Evolutionary conservation across 2,797 vertebrate genomes (phyloP).

Genomic region (Triplophysa yarkandensis): DNA sequence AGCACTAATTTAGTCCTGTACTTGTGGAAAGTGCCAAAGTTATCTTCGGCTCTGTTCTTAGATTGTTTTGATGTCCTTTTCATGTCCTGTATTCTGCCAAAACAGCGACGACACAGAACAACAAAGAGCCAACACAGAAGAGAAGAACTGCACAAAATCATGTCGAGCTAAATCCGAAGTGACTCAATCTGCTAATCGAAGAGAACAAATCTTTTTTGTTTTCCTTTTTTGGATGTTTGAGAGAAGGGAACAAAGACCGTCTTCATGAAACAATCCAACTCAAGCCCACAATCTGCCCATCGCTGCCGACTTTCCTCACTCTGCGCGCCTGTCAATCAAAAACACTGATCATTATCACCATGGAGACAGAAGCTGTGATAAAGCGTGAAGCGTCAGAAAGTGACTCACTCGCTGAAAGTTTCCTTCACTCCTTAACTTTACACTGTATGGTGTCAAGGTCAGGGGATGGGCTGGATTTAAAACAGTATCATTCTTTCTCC

Average conservation of each 20-base stretch:
- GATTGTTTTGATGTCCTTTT: not conserved
- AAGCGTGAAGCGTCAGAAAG: slow-evolving; percentile 25
- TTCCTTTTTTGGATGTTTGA: slow-evolving; percentile 26
- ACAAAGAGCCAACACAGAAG: slow-evolving; percentile 22
- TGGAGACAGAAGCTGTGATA: slow-evolving; percentile 39
- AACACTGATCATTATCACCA: slow-evolving; percentile 39
- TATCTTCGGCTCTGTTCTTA: slow-evolving; percentile 1
- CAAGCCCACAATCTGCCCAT: slow-evolving; percentile 53
- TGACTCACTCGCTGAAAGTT: slow-evolving; percentile 23
- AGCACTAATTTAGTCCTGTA: not conserved
- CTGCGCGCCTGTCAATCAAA: slow-evolving; percentile 49
- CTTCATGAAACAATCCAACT: slow-evolving; percentile 48
- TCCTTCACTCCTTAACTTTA: slow-evolving; percentile 8
- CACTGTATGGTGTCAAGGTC: slow-evolving; percentile 27
- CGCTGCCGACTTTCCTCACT: slow-evolving; percentile 36
- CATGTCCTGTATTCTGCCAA: slow-evolving; percentile 1
- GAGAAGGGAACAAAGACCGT: slow-evolving; percentile 31
- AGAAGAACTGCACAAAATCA: slow-evolving; percentile 14
- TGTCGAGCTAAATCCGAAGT: slow-evolving; percentile 34
- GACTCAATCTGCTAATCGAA: slow-evolving; percentile 41
- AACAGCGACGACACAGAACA: not conserved
- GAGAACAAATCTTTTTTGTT: slow-evolving; percentile 45
- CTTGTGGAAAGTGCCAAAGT: not conserved
- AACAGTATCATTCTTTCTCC: slow-evolving; percentile 31
- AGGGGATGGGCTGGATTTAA: slow-evolving; percentile 16